phyloP scores from a whole-genome alignment of 1,140 invertebrate genomes.

The Zaprionus tsacasi region DNA sequence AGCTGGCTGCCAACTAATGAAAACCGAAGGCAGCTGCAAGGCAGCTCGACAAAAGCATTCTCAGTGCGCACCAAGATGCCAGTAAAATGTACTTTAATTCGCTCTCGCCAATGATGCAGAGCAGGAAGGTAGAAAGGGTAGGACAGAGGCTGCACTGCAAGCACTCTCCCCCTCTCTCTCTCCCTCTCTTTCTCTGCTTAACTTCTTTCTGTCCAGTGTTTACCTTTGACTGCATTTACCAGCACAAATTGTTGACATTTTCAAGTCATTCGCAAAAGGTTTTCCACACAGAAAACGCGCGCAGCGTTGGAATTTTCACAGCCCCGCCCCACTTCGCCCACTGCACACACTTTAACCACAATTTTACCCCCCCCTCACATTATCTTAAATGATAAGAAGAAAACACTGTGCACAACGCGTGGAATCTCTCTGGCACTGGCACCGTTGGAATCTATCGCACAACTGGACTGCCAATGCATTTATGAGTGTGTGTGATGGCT shows the following conservation, averaged over 20 bases:
- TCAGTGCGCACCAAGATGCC: slow-evolving; percentile 1
- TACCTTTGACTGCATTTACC: slow-evolving; percentile 50
- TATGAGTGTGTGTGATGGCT: slow-evolving; percentile 15
- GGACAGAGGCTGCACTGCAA: slow-evolving; percentile 13
- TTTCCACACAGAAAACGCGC: background rate
- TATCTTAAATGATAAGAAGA: slow-evolving; percentile 15
- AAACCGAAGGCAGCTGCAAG: slow-evolving; percentile 35
- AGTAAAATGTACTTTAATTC: slow-evolving; percentile 21
- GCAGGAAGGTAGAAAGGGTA: too few species aligned
- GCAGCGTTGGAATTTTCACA: background rate
- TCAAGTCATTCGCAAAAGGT: slow-evolving; percentile 19
- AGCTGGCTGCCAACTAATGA: slow-evolving; percentile 28
- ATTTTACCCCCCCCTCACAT: slow-evolving; percentile 38
- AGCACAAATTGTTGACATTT: slow-evolving; percentile 62
- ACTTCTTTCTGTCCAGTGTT: slow-evolving; percentile 38
- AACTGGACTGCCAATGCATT: slow-evolving; percentile 58
- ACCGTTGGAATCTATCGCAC: slow-evolving; percentile 68
- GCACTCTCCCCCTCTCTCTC: background rate
- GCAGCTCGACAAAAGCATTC: slow-evolving; percentile 30
- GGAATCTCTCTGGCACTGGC: slow-evolving; percentile 46
- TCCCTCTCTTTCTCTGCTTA: background rate
- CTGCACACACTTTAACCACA: background rate
- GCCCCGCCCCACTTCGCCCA: background rate
- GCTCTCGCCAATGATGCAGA: slow-evolving; percentile 7
- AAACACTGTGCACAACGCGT: slow-evolving; percentile 3